phyloP scores from a whole-genome alignment of 1,140 invertebrate species.

The Trichonephila inaurata region DNA sequence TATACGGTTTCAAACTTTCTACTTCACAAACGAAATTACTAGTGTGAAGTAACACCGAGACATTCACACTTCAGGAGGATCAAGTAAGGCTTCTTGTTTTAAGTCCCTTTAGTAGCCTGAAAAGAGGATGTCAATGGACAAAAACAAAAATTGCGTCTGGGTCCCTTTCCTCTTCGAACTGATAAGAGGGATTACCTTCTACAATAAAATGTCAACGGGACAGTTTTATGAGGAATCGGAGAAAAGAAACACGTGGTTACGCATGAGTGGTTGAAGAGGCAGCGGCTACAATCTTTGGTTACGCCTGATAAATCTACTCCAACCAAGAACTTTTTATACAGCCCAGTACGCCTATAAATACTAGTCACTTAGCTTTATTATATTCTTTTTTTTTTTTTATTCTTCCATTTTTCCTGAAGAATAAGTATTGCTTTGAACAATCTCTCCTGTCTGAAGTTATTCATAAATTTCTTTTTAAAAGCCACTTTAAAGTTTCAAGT shows the following conservation, averaged over 20 bases:
- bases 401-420: not conserved
- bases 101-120: not conserved
- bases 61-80: not conserved
- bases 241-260: slow-evolving; percentile 29
- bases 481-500: not conserved
- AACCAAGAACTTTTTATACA: slow-evolving; percentile 1
- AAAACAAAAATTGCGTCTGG: slow-evolving; percentile 23
- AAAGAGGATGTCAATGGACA: slow-evolving; percentile 17
- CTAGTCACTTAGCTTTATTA: slow-evolving; percentile 24
- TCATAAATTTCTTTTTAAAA: slow-evolving; percentile 12
- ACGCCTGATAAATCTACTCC: slow-evolving; percentile 18
- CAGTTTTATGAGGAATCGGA: slow-evolving; percentile 46
- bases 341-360: not conserved
- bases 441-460: not conserved
- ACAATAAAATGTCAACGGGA: slow-evolving; percentile 61
- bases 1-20: slow-evolving; percentile 35
- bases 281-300: slow-evolving; percentile 26
- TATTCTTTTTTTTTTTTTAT: not conserved
- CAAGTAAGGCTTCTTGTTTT: slow-evolving; percentile 25
- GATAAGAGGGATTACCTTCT: slow-evolving; percentile 61
- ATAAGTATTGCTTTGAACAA: not conserved
- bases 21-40: not conserved
- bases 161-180: not conserved
- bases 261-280: not conserved
- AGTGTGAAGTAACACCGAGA: not conserved